These are phyloP conservation scores for Saxicola maurus DNA, from an alignment of 2,797 vertebrate species.

Conservation along the genomic window DNA sequence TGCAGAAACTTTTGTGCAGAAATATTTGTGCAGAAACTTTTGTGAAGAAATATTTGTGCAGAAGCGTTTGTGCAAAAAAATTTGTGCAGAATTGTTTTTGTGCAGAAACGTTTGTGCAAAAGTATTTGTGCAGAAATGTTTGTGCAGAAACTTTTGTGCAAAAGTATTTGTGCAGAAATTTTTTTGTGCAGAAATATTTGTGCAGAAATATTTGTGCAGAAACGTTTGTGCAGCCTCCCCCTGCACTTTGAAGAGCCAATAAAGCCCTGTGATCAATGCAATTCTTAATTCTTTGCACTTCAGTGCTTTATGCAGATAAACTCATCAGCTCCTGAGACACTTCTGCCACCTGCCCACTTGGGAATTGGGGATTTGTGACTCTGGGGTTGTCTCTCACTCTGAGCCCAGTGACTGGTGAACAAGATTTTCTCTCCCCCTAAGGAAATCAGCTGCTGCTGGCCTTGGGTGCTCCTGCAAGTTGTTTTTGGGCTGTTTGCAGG, in stretches of 20 bases:
- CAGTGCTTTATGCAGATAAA: not conserved
- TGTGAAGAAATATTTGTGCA: too few relatives aligned
- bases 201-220: too few relatives aligned
- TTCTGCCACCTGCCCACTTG: not conserved
- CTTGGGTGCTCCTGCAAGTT: not conserved
- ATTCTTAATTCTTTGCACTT: not conserved
- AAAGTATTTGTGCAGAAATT: too few relatives aligned
- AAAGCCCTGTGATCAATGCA: not conserved
- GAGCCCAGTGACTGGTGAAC: not conserved
- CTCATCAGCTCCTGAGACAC: not conserved
- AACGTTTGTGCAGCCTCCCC: not conserved
- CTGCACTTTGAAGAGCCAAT: not conserved
- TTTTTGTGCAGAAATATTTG: too few relatives aligned
- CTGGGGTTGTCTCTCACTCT: not conserved
- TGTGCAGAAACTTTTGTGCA: too few relatives aligned
- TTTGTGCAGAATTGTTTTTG: not conserved
- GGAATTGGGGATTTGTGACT: not conserved
- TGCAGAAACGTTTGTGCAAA: not conserved
- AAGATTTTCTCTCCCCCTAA: not conserved
- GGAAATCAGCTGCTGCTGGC: not conserved
- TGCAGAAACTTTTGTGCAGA: too few relatives aligned
- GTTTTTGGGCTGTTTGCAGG: not conserved
- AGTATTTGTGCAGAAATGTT: too few relatives aligned
- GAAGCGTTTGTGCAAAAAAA: too few relatives aligned
- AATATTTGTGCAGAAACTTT: too few relatives aligned